Evolutionary conservation across 2,113 vertebrate genomes (phyloP).

Genomic region (Melanerpes aurifrons): DNA sequence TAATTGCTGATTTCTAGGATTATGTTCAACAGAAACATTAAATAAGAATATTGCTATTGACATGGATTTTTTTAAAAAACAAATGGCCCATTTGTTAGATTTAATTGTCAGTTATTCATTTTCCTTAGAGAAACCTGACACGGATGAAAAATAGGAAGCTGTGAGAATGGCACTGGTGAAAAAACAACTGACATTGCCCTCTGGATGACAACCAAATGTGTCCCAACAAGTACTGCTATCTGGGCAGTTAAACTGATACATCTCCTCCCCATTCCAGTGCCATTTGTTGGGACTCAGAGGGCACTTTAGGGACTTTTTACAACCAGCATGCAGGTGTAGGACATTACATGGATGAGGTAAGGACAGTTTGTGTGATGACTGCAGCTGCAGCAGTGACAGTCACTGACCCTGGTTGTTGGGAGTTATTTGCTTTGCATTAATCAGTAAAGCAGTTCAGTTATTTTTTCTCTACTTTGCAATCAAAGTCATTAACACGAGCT

Average conservation of each 20-base stretch:
- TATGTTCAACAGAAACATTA: background rate
- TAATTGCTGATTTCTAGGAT: constrained; percentile 31
- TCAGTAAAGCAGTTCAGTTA: constrained; percentile 36
- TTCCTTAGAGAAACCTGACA: background rate
- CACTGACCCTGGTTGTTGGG: constrained; percentile 51
- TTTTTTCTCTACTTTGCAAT: constrained; percentile 44
- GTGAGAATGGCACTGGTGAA: background rate
- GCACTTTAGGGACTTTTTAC: constrained; percentile 29
- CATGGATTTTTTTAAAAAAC: background rate
- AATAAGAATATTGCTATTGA: constrained; percentile 13
- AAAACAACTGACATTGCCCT: background rate
- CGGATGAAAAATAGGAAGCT: background rate
- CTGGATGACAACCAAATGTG: constrained; percentile 8
- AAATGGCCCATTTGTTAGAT: background rate
- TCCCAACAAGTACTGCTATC: background rate
- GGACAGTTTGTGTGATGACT: constrained; percentile 22
- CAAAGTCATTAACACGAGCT: constrained; percentile 31
- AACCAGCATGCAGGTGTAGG: constrained; percentile 39
- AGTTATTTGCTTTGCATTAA: constrained; percentile 62
- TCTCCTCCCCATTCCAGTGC: background rate
- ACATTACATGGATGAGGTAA: constrained; percentile 38
- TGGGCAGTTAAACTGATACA: background rate
- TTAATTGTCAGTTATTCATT: background rate
- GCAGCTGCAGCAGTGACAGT: constrained; percentile 49
- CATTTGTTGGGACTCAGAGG: constrained; percentile 41